Base-by-base conservation (phyloP, 2,888 invertebrate genomes). In the Noctua janthina region DNA sequence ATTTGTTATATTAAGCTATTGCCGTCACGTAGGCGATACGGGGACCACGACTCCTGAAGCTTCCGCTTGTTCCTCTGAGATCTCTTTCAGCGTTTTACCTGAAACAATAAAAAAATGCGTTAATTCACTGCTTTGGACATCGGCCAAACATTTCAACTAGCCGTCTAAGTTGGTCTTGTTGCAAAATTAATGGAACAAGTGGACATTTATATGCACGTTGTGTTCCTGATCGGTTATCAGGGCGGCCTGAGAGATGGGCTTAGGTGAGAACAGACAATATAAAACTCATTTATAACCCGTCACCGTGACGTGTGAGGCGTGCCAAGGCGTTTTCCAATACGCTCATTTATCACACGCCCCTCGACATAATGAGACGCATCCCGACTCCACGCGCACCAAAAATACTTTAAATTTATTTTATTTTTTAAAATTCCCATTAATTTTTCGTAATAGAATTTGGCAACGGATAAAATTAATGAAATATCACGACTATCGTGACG, bases 241-340 rank as follows among this genome's bases (percentile, higher is more conserved):
- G 92, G 86, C 90, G 90, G 92, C 92, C 89, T 93, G 94, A 94
- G 93, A 94, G 94, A 95, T 94, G 94, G 94, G 94, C 94, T 95
- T 94, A 96, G 95, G 96, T 96, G 95, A 92, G 94, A 95, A 95
- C 95, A 95, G 95, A 96, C 95, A 94, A 95, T 96, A 95, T 96
- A 95, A 96, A 96, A 94, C 94, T 95, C 95, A 96, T 96, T 96
- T 96, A 96, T 96, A 95, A 94, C 94, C 95, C 93, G 95, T 95
- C 96, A 95, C 92, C 90, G 92, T 94, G 96, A 95, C 95, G 94
- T 93, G 94, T 92, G 93, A 94, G 94, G 95, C 95, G 95, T 95
- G 95, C 95, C 94, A 94, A 95, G 95, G 94, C 95, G 94, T 95
- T 95, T 96, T 95, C 96, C 96, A 95, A 96, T 96, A 95, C 93